These are phyloP conservation scores for Ctenochaetus hawaiiensis DNA, from an alignment of 2,797 vertebrate species.

Conservation along the genomic window DNA sequence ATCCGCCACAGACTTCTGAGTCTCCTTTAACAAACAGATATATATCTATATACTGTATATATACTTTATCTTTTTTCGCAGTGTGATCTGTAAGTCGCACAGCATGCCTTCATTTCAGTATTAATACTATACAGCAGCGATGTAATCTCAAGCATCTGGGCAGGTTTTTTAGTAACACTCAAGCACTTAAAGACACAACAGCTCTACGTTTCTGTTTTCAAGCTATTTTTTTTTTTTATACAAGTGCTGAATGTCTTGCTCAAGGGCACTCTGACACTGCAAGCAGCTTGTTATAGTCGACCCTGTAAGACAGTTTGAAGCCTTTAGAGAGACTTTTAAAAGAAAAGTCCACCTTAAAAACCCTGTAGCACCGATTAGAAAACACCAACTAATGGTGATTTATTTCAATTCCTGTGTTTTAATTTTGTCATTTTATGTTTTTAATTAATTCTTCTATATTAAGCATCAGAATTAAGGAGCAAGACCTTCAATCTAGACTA, in stretches of 20 bases:
- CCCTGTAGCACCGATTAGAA: not conserved
- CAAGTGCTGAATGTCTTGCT: constrained; percentile 16
- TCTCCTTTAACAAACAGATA: constrained; percentile 64
- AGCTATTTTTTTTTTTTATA: constrained; percentile 14
- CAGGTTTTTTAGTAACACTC: constrained; percentile 45
- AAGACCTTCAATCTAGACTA: not conserved
- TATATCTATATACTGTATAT: constrained; percentile 60
- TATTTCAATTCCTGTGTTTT: not conserved
- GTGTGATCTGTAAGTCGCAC: constrained; percentile 72
- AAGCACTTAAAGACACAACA: constrained; percentile 34
- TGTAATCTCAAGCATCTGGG: constrained; percentile 69
- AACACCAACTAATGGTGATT: not conserved
- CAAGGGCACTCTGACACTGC: constrained; percentile 26
- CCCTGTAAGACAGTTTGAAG: constrained; percentile 36
- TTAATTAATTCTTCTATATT: not conserved
- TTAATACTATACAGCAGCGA: constrained; percentile 82
- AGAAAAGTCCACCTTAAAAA: not conserved
- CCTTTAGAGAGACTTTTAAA: constrained; percentile 44
- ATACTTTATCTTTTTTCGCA: constrained; percentile 49
- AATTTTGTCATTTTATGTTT: not conserved
- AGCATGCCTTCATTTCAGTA: constrained; percentile 89
- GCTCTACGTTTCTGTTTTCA: constrained; percentile 19
- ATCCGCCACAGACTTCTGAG: constrained; percentile 70
- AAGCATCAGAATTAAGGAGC: not conserved
- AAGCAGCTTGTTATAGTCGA: constrained; percentile 20